Conservation (phyloP, 2,888 invertebrate species). For the Oscheius sp. region DNA sequence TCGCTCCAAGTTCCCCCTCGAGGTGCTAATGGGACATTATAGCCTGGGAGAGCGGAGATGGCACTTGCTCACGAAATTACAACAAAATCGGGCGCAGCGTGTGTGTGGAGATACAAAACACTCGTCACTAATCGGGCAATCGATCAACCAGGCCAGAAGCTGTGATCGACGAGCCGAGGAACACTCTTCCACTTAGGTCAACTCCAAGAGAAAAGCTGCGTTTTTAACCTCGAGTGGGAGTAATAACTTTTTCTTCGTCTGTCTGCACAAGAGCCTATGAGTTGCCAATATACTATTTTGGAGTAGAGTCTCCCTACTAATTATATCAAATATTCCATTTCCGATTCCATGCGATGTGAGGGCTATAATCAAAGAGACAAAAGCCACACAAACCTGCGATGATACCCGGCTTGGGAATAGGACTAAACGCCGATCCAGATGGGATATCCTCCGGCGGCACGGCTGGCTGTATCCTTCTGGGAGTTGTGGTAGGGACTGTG, state of each 20-base stretch:
- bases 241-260: too few relatives aligned
- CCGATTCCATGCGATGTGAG: slow-evolving; percentile 16
- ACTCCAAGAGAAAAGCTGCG: too few relatives aligned
- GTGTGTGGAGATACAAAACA: slow-evolving; percentile 28
- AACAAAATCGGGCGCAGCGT: slow-evolving; percentile 10
- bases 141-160: slow-evolving; percentile 18
- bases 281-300: too few relatives aligned
- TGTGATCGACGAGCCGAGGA: too few relatives aligned
- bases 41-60: neutral
- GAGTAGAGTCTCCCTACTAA: too few relatives aligned
- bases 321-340: slow-evolving; percentile 9
- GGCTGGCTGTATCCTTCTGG: slow-evolving; percentile 6
- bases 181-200: too few relatives aligned
- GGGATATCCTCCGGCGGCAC: neutral
- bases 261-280: too few relatives aligned
- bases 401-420: slow-evolving; percentile 30
- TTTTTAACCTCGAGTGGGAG: too few relatives aligned
- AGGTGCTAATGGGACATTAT: slow-evolving; percentile 1
- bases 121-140: slow-evolving; percentile 27
- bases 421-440: slow-evolving; percentile 15
- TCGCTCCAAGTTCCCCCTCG: neutral
- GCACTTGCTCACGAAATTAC: slow-evolving; percentile 15
- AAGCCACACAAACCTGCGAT: slow-evolving; percentile 23
- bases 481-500: neutral
- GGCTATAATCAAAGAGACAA: neutral